These are phyloP conservation scores for Myotis planiceps DNA, from an alignment of 2,797 vertebrate species.

Conservation along the genomic window DNA sequence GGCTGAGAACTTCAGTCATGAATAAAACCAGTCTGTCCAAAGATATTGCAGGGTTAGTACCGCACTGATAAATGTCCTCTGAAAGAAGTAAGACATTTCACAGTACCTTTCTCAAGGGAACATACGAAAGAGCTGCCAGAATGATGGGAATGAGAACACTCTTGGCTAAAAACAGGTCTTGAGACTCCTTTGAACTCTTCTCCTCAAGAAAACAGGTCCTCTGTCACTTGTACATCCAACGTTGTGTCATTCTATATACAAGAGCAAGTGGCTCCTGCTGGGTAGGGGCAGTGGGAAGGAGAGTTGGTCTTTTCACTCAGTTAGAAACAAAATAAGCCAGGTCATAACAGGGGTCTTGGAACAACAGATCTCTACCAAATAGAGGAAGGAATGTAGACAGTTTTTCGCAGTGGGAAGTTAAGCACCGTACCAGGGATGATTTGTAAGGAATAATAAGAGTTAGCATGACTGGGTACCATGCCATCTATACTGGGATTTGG, in stretches of 20 bases:
- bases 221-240: neutral
- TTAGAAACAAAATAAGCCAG: conserved; percentile 23
- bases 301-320: neutral
- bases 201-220: neutral
- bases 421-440: neutral
- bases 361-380: neutral
- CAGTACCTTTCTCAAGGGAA: neutral
- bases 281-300: neutral
- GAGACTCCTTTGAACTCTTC: neutral
- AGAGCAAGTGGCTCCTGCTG: neutral
- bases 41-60: neutral
- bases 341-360: neutral
- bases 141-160: neutral
- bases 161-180: neutral
- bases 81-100: neutral
- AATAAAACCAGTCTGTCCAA: neutral
- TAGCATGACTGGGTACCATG: neutral
- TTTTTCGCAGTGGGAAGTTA: neutral
- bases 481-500: neutral
- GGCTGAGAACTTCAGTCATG: neutral
- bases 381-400: neutral
- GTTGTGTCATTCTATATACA: neutral
- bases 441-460: neutral
- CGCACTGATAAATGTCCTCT: conserved; percentile 17
- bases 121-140: neutral